Percentiles rank a stretch among this genome's conserved stretches.
Evolutionary conservation across 2,797 vertebrate genomes (phyloP).

Genomic region (Sphenopsis melanotis): DNA sequence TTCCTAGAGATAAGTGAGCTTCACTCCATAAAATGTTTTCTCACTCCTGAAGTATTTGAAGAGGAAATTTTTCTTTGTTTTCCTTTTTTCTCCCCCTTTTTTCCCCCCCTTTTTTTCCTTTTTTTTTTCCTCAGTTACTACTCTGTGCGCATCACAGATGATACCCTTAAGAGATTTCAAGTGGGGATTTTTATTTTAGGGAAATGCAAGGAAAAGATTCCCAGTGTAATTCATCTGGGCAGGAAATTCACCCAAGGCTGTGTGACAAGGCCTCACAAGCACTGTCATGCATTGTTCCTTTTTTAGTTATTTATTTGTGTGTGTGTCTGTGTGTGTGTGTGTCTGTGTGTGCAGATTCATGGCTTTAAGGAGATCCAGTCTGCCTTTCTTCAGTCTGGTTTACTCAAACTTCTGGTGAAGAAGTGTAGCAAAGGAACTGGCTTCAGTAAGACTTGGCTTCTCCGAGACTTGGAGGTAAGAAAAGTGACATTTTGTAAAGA

Average conservation of each 20-base stretch:
- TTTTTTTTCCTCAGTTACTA: not conserved
- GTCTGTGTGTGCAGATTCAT: conserved; percentile 78
- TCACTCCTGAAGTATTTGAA: not conserved
- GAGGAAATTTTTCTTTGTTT: too few species aligned
- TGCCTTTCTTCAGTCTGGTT: conserved; percentile 86
- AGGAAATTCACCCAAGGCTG: not conserved
- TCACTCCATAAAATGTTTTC: not conserved
- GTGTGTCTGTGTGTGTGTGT: not conserved
- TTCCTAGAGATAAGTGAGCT: not conserved
- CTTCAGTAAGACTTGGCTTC: conserved; percentile 97
- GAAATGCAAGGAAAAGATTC: not conserved
- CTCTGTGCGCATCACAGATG: not conserved
- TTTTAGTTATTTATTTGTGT: not conserved
- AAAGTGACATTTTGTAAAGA: not conserved
- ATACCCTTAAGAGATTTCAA: not conserved
- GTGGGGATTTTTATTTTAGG: not conserved
- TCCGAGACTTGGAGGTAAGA: conserved; percentile 88
- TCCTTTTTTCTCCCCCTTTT: rapidly evolving
- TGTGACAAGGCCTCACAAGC: not conserved
- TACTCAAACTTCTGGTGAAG: conserved; percentile 92
- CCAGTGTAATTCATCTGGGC: not conserved
- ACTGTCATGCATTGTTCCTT: not conserved
- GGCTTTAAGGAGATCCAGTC: conserved; percentile 85
- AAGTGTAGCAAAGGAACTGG: conserved; percentile 98
- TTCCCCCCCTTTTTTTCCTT: too few species aligned